These are phyloP conservation scores for Hemaris fuciformis DNA, from an alignment of 2,888 invertebrate species.

Conservation along the genomic window DNA sequence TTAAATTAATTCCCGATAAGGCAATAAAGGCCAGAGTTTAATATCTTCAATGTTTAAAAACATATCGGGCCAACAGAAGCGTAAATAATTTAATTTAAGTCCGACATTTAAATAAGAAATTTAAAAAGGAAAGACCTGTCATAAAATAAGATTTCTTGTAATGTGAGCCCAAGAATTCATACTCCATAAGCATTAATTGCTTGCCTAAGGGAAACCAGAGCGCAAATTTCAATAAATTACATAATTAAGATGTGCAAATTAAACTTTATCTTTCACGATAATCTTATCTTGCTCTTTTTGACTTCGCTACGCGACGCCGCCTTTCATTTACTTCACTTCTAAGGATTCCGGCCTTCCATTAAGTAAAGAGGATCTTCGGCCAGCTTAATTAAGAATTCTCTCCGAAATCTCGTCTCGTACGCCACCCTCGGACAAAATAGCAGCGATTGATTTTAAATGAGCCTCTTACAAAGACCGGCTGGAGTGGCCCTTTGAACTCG, in stretches of 20 bases:
- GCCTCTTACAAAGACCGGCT: constrained; percentile 60
- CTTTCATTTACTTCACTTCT: constrained; percentile 63
- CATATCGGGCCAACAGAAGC: no score
- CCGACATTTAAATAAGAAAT: neutral
- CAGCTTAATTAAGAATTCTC: constrained; percentile 79
- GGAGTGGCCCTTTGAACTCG: constrained; percentile 54
- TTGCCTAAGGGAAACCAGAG: neutral
- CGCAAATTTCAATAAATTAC: constrained; percentile 20
- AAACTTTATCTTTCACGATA: constrained; percentile 51
- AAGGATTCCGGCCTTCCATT: constrained; percentile 72
- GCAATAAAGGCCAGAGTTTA: no score
- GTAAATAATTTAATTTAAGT: no score
- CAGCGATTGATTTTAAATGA: constrained; percentile 79
- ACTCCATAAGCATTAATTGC: neutral
- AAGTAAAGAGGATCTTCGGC: constrained; percentile 71
- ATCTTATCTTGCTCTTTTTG: constrained; percentile 56
- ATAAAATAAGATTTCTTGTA: neutral
- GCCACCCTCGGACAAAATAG: constrained; percentile 64
- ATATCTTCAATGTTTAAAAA: no score
- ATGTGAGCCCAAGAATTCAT: neutral
- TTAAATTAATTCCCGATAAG: no score
- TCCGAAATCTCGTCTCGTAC: constrained; percentile 67
- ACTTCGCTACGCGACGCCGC: constrained; percentile 46
- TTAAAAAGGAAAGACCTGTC: neutral
- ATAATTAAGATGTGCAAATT: constrained; percentile 46